Evolutionary conservation across 1,140 invertebrate species (phyloP).

Genomic region (Brachionus sp.): DNA sequence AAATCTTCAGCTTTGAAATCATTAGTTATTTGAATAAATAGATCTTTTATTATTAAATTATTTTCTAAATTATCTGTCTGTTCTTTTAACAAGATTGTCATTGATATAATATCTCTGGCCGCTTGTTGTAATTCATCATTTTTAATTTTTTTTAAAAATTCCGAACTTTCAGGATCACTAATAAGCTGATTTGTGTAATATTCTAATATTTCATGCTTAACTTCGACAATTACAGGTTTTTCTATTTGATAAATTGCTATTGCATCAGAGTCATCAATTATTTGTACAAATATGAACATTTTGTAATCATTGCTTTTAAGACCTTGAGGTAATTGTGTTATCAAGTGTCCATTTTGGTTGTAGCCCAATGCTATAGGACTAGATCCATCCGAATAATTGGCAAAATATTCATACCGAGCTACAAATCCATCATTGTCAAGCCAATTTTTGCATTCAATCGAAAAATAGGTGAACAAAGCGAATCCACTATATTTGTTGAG

Average conservation of each 20-base stretch:
- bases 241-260: conserved; percentile 9
- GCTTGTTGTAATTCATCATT: not conserved
- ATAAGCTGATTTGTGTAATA: not conserved
- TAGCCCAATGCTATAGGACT: conserved; percentile 18
- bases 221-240: not conserved
- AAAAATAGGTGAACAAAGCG: not conserved
- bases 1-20: not conserved
- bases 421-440: conserved; percentile 15
- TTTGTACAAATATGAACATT: not conserved
- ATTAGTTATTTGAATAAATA: not conserved
- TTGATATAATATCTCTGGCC: not conserved
- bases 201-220: not conserved
- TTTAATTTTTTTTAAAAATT: not conserved
- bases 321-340: not conserved
- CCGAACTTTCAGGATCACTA: not conserved
- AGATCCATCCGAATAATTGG: not conserved
- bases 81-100: not conserved
- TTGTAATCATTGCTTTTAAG: not conserved
- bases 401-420: conserved; percentile 16
- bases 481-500: not conserved
- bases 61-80: not conserved
- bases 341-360: not conserved
- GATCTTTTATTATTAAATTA: not conserved
- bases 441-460: conserved; percentile 1
- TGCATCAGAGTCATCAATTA: conserved; percentile 34